phyloP scores from a whole-genome alignment of 1,140 invertebrate genomes.

The Eumaeus atala region DNA sequence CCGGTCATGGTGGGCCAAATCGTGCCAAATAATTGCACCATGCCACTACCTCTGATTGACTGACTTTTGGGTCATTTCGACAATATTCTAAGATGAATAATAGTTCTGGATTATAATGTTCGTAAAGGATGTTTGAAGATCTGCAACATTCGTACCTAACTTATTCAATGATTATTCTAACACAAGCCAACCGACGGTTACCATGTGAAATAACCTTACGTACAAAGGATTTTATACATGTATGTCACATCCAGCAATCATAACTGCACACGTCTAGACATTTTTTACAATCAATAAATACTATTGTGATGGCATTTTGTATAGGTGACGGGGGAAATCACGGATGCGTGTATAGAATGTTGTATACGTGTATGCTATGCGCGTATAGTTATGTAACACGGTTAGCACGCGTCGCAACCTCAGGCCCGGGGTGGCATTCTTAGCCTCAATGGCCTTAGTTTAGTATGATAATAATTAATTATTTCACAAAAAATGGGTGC shows the following conservation, averaged over 20 bases:
- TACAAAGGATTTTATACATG: not conserved
- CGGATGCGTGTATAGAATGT: conserved; percentile 13
- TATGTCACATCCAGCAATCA: not conserved
- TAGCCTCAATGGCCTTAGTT: not conserved
- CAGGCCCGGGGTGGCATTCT: conserved; percentile 20
- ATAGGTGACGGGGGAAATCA: conserved; percentile 31
- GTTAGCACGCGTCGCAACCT: conserved; percentile 25
- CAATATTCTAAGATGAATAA: no score
- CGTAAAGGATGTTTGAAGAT: no score
- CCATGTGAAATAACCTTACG: not conserved
- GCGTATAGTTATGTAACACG: conserved; percentile 30
- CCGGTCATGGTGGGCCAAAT: no score
- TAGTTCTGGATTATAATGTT: no score
- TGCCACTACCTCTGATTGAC: no score
- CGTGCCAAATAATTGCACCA: no score
- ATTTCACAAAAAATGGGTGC: no score
- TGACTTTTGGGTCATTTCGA: no score
- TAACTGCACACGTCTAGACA: conserved; percentile 25
- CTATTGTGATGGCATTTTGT: conserved; percentile 19
- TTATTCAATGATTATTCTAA: no score
- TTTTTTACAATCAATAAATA: conserved; percentile 32
- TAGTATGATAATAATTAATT: no score
- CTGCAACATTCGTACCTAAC: no score
- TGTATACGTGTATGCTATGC: conserved; percentile 22
- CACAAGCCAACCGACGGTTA: no score